These are phyloP conservation scores for Cygnus buccinator DNA, from an alignment of 2,113 vertebrate genomes.

Conservation along the genomic window DNA sequence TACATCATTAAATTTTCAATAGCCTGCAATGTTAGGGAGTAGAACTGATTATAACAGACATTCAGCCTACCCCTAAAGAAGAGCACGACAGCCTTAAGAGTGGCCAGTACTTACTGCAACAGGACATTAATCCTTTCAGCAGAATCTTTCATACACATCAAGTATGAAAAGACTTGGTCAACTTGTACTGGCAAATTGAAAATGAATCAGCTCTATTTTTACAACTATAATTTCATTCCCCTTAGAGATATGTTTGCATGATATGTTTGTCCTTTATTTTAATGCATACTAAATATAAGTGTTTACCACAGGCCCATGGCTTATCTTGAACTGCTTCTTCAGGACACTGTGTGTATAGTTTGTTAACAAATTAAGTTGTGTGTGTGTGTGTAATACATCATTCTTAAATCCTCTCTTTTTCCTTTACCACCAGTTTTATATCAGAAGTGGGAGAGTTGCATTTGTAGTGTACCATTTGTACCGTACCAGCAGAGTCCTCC, in stretches of 20 bases:
- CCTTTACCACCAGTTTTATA: background rate
- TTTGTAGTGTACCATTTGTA: background rate
- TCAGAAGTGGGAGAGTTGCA: background rate
- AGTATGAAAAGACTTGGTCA: background rate
- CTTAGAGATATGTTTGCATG: background rate
- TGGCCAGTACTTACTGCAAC: background rate
- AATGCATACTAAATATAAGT: background rate
- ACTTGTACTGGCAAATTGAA: background rate
- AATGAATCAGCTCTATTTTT: background rate
- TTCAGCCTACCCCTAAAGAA: background rate
- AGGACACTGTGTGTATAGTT: background rate
- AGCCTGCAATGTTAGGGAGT: background rate
- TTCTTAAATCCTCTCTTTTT: background rate
- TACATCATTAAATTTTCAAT: background rate
- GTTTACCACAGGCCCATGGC: background rate
- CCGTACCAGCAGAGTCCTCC: background rate
- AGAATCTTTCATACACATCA: background rate
- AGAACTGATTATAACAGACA: background rate
- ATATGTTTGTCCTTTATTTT: background rate
- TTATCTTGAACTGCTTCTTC: background rate
- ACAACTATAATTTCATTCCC: background rate
- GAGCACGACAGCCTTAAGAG: background rate
- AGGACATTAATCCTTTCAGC: background rate
- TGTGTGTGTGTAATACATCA: background rate
- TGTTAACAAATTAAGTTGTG: background rate